Base-by-base conservation (phyloP, 2,888 invertebrate species). In the Cephus sareptanus region DNA sequence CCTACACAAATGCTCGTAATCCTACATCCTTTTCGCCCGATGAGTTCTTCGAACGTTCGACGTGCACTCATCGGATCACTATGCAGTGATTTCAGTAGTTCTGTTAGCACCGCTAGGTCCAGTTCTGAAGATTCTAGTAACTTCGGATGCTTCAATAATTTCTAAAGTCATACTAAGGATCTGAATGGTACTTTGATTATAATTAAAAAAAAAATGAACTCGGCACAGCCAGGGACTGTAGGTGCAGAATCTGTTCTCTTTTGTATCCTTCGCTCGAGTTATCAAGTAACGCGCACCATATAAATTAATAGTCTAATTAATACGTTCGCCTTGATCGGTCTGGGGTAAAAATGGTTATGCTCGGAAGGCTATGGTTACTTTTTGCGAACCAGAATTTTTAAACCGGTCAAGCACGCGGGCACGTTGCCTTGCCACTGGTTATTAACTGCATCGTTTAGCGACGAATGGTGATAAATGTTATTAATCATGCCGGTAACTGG, bases 1-100 rank as follows among this genome's bases (percentile, higher is more conserved):
- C 90, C 91, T 91, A 91, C 90, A 89, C 89, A 85, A 84, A 84
- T 85, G 83, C 71, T 83, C 83, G 77, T 84, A 84, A 84, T 84
- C 84, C 83, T 85, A 89, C 85, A 89, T 89, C 89, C 89, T 89
- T 89, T 89, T 88, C 83, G 83, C 87, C 81, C 85, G 76, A 82
- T 81, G 78, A 83, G 79, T 83, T 83, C 81, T 82, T 81, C 81
- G 83, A 80, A 80, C 81, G 82, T 81, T 83, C 84, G 75, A 82
- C 78, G 81, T 83, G 81, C 75, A 79, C 71, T 74, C 71, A 40
- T 73, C 31, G 9, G 56, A 56, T 56, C 23, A 56, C 23, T 23
- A 56, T 56, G 15, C 40, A 40, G 40, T 15, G 23, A 15, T 23
- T 56, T 6, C 56, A 23, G 56, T 23, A 56, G 2, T 9, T 56